phyloP scores from a whole-genome alignment of 2,113 vertebrate species.

The Lophochroa leadbeateri region DNA sequence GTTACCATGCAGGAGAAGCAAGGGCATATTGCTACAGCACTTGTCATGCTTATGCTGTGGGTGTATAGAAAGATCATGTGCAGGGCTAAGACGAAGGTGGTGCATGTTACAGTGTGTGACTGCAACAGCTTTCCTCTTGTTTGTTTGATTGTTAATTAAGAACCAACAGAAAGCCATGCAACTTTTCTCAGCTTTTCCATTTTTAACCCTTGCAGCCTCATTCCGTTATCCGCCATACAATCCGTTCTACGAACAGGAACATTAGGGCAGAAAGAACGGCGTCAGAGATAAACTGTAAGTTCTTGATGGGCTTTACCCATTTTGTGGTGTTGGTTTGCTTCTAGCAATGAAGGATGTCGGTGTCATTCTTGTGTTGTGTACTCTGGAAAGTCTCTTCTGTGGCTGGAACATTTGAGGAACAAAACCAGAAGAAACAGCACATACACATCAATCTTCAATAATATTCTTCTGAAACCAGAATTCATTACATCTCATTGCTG shows the following conservation, averaged over 20 bases:
- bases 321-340: background rate
- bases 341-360: rapidly evolving
- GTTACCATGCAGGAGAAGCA: background rate
- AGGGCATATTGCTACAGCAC: background rate
- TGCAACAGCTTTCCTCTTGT: background rate
- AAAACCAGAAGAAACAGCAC: background rate
- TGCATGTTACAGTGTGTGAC: rapidly evolving
- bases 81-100: background rate
- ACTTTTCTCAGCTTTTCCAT: background rate
- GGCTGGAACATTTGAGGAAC: background rate
- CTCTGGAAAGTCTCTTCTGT: background rate
- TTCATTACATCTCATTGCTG: background rate
- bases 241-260: constrained; percentile 91
- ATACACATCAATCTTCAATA: rapidly evolving
- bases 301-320: background rate
- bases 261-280: constrained; percentile 88
- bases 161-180: rapidly evolving
- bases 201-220: constrained; percentile 77
- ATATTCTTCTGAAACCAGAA: background rate
- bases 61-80: background rate
- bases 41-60: background rate
- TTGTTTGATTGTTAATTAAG: background rate
- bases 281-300: constrained; percentile 96
- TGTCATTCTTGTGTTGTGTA: rapidly evolving
- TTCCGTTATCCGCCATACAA: constrained; percentile 88